These are phyloP conservation scores for Pycnomerus fuliginosus DNA, from an alignment of 2,888 invertebrate species.

Conservation along the genomic window DNA sequence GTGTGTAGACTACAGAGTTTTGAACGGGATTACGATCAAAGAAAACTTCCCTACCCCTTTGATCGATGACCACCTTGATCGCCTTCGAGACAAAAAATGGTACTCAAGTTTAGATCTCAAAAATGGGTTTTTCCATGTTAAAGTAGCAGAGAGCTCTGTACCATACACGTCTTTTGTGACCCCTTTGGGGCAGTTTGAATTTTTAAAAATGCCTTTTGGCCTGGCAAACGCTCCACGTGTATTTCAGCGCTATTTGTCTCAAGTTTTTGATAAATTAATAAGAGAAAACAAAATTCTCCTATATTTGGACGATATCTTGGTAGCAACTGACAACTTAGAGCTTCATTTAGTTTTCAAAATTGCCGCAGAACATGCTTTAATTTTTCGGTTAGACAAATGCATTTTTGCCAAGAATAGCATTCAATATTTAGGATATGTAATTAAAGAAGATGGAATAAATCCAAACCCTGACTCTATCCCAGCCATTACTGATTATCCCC, in stretches of 20 bases:
- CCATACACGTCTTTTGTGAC: conserved; percentile 40
- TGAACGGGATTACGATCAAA: conserved; percentile 34
- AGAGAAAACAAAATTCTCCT: conserved; percentile 20
- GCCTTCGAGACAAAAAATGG: conserved; percentile 30
- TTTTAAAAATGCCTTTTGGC: too few species aligned
- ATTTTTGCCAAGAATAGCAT: conserved; percentile 28
- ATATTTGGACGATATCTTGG: conserved; percentile 31
- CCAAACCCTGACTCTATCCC: conserved; percentile 17
- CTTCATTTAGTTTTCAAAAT: conserved; percentile 18
- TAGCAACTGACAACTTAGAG: conserved; percentile 26
- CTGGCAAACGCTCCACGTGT: conserved; percentile 30
- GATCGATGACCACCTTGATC: conserved; percentile 36
- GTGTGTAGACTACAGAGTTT: conserved; percentile 35
- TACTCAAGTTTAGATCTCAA: conserved; percentile 38
- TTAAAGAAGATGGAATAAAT: conserved; percentile 23
- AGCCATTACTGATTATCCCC: conserved; percentile 25
- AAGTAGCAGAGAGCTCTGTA: conserved; percentile 29
- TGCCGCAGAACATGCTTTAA: conserved; percentile 22
- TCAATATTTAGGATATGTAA: conserved; percentile 33
- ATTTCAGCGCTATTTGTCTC: conserved; percentile 27
- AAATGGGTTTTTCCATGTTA: conserved; percentile 39
- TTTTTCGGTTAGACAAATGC: conserved; percentile 34
- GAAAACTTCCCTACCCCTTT: conserved; percentile 33
- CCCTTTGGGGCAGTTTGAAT: conserved; percentile 38
- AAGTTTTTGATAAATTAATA: conserved; percentile 26